Conservation (phyloP, 2,113 vertebrate species). For the Malurus cyaneus region DNA sequence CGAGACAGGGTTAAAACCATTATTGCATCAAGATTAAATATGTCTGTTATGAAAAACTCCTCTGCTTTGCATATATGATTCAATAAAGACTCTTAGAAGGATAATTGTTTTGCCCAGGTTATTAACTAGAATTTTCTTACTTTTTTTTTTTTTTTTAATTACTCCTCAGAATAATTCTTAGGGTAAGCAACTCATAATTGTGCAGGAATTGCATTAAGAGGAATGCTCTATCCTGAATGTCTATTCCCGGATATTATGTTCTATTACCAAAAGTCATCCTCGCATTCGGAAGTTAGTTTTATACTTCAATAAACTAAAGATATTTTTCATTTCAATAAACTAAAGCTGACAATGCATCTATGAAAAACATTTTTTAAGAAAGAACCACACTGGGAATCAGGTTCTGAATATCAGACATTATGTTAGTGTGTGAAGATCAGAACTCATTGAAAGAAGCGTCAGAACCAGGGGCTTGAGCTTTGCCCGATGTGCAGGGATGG, state of each 20-base stretch:
- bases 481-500: too few species aligned
- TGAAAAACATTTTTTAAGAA: background rate
- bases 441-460: rapidly evolving
- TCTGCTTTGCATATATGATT: conserved; percentile 51
- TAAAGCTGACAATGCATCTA: background rate
- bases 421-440: background rate
- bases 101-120: conserved; percentile 37
- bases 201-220: background rate
- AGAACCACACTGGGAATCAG: rapidly evolving
- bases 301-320: background rate
- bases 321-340: background rate
- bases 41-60: conserved; percentile 40
- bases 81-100: conserved; percentile 5
- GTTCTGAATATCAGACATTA: background rate
- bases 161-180: background rate
- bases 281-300: background rate
- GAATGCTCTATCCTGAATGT: background rate
- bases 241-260: background rate
- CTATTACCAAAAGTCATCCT: background rate
- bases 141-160: background rate
- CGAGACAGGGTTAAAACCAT: conserved; percentile 27
- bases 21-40: conserved; percentile 29
- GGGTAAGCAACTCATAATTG: conserved; percentile 24
- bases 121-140: conserved; percentile 42
- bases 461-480: background rate